Conservation (phyloP, 2,888 invertebrate genomes). For the Omphaloscelis lunosa region DNA sequence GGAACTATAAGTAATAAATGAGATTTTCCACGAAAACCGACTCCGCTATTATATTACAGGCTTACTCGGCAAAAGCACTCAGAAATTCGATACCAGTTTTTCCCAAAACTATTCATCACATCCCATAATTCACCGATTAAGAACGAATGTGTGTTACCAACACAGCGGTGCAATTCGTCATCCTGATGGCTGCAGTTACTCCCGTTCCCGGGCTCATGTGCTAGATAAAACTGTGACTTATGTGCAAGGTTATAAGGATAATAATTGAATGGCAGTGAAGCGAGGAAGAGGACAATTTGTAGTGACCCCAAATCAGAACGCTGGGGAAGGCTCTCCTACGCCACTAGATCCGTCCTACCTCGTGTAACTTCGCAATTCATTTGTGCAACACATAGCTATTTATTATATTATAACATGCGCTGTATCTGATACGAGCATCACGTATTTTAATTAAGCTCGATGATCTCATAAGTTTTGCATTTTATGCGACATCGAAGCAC, state of each 20-base stretch:
- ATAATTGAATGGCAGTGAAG: slow-evolving; percentile 78
- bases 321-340: slow-evolving; percentile 88
- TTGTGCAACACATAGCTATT: slow-evolving; percentile 70
- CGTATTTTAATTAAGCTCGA: slow-evolving; percentile 49
- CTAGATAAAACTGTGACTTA: slow-evolving; percentile 80
- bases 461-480: slow-evolving; percentile 44
- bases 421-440: slow-evolving; percentile 33
- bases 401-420: slow-evolving; percentile 31
- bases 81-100: slow-evolving; percentile 54
- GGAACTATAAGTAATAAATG: slow-evolving; percentile 51
- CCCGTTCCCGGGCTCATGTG: slow-evolving; percentile 76
- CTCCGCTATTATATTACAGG: slow-evolving; percentile 13
- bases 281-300: slow-evolving; percentile 89
- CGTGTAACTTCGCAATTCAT: slow-evolving; percentile 73
- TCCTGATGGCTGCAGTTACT: slow-evolving; percentile 77
- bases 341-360: slow-evolving; percentile 81
- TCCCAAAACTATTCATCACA: slow-evolving; percentile 55
- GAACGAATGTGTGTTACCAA: slow-evolving; percentile 60
- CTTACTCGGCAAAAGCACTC: slow-evolving; percentile 64
- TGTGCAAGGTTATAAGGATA: slow-evolving; percentile 79
- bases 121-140: slow-evolving; percentile 62
- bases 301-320: slow-evolving; percentile 88
- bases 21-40: slow-evolving; percentile 55
- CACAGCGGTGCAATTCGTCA: slow-evolving; percentile 76
- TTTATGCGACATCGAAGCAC: slow-evolving; percentile 21